These are phyloP conservation scores for Triplophysa yarkandensis DNA, from an alignment of 2,797 vertebrate genomes.

Conservation along the genomic window DNA sequence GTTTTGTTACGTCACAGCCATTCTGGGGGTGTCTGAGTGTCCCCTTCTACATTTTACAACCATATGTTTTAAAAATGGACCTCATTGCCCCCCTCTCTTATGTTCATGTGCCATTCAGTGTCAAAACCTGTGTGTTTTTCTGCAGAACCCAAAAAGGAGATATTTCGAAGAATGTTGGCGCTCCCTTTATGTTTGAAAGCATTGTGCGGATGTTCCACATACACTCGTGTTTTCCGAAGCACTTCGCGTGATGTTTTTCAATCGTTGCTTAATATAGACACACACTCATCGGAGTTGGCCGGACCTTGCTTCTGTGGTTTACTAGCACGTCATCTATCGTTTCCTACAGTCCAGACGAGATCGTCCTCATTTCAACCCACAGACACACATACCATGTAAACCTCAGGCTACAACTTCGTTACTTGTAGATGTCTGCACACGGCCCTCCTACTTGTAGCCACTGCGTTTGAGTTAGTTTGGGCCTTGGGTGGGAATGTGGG, in stretches of 20 bases:
- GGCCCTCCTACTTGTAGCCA: slow-evolving; percentile 4
- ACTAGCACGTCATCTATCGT: slow-evolving; percentile 5
- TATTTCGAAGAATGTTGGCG: no score
- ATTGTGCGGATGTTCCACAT: slow-evolving; percentile 2
- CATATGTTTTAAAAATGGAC: no score
- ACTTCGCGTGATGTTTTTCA: neutral
- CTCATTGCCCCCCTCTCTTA: no score
- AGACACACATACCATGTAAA: neutral
- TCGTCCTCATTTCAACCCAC: slow-evolving; percentile 6
- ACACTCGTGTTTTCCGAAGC: slow-evolving; percentile 6
- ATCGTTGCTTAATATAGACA: slow-evolving; percentile 20
- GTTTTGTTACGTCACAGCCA: neutral
- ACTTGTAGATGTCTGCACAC: neutral
- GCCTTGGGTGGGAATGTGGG: slow-evolving; percentile 11
- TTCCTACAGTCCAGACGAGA: slow-evolving; percentile 11
- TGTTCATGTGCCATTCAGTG: no score
- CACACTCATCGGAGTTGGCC: neutral
- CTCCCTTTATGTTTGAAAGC: no score
- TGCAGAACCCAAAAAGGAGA: no score
- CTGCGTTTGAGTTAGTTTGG: neutral
- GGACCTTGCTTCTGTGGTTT: slow-evolving; percentile 24
- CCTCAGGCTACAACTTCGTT: neutral
- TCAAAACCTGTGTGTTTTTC: no score
- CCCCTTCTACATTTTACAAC: no score
- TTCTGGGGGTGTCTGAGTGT: neutral